phyloP scores from a whole-genome alignment of 2,113 vertebrate species.

The Fulmarus glacialis region DNA sequence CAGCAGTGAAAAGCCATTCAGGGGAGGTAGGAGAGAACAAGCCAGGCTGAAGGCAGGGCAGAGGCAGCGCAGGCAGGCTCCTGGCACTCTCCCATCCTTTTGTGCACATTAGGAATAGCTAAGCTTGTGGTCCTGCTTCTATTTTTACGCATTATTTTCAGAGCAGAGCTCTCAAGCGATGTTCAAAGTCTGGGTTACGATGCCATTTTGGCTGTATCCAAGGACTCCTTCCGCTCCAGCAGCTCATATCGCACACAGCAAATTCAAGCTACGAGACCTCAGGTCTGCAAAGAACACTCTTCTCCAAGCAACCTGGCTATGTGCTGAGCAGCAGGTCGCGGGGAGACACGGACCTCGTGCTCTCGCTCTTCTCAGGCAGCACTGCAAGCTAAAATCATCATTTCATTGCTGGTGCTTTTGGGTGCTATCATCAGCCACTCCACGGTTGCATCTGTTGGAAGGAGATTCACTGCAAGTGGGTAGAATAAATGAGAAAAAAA shows the following conservation, averaged over 20 bases:
- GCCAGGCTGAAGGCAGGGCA: slow-evolving; percentile 1
- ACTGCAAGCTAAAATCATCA: neutral
- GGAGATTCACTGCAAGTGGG: too few species aligned
- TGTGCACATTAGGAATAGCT: neutral
- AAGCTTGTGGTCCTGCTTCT: neutral
- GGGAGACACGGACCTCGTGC: neutral
- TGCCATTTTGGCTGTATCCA: neutral
- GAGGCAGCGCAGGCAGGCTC: neutral
- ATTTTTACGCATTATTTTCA: slow-evolving; percentile 11
- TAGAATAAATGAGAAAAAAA: neutral
- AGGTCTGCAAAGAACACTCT: neutral
- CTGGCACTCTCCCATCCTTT: slow-evolving; percentile 30
- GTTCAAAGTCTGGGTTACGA: neutral
- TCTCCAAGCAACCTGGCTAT: neutral
- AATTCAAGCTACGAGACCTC: neutral
- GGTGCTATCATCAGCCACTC: fast-evolving
- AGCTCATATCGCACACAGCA: neutral
- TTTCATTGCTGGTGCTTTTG: neutral
- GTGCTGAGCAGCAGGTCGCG: neutral
- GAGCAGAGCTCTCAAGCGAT: neutral
- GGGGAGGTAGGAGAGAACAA: neutral
- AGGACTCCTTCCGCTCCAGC: neutral
- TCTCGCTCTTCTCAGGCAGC: neutral
- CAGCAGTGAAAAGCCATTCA: neutral
- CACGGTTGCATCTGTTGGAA: neutral